These are phyloP conservation scores for Oncorhynchus tshawytscha DNA, from an alignment of 2,113 vertebrate species.

Conservation along the genomic window DNA sequence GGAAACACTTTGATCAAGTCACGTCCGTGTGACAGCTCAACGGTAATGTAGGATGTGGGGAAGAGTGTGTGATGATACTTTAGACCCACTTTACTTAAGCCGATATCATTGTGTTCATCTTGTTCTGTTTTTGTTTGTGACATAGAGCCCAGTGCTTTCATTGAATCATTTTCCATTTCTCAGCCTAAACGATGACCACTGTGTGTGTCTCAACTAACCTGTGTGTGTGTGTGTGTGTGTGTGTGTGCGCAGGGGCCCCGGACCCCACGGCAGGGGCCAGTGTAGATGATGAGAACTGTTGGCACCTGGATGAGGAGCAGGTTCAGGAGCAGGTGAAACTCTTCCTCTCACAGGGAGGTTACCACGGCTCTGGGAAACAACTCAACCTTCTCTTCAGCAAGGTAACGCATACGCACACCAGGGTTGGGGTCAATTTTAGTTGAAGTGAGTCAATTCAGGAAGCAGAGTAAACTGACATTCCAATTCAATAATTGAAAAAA, in stretches of 20 bases:
- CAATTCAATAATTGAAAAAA: too few relatives aligned
- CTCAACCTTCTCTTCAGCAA: constrained; percentile 98
- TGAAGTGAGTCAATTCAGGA: too few relatives aligned
- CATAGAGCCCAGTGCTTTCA: neutral
- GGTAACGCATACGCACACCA: constrained; percentile 67
- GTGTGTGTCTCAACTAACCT: neutral
- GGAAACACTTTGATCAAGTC: too few relatives aligned
- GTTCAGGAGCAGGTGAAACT: constrained; percentile 98
- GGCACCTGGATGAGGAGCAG: constrained; percentile 98
- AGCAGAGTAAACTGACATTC: too few relatives aligned
- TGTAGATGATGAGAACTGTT: constrained; percentile 97
- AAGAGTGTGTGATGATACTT: neutral
- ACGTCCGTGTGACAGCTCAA: too few relatives aligned
- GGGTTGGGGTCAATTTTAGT: too few relatives aligned
- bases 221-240: constrained; percentile 7
- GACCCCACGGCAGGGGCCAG: constrained; percentile 96
- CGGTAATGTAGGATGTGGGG: too few relatives aligned
- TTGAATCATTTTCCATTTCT: too few relatives aligned
- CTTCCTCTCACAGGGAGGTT: constrained; percentile 95
- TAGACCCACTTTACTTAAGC: neutral
- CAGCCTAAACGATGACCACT: constrained; percentile 10
- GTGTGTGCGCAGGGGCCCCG: constrained; percentile 82
- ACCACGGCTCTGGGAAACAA: constrained; percentile 97
- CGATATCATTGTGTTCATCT: neutral
- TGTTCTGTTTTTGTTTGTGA: neutral